Evolutionary conservation across 2,113 vertebrate species (phyloP).

Genomic region (Colius striatus): DNA sequence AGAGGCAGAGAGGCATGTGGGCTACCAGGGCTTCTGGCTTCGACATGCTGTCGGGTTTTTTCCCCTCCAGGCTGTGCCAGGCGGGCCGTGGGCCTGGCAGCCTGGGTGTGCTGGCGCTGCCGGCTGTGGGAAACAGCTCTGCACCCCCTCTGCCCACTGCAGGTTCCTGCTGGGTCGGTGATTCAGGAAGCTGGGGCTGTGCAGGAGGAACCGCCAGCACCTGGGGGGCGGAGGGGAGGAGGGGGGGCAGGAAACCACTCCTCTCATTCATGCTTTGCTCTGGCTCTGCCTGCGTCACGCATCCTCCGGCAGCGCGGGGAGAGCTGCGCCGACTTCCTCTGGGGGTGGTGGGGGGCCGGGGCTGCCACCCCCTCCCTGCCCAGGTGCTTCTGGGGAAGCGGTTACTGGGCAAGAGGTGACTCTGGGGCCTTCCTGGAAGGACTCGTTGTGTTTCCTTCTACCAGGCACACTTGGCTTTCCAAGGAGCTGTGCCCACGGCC

Average conservation of each 20-base stretch:
- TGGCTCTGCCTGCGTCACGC: constrained; percentile 53
- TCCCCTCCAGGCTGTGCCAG: neutral
- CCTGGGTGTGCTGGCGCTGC: neutral
- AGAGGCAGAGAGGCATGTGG: neutral
- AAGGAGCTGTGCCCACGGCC: neutral
- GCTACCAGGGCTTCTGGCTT: neutral
- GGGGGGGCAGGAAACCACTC: constrained; percentile 52
- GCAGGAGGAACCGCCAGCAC: constrained; percentile 54
- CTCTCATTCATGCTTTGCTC: constrained; percentile 68
- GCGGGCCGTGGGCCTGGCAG: neutral
- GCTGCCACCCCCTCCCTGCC: neutral
- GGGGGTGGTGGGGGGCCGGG: neutral
- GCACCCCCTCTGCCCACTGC: neutral
- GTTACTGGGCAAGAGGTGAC: neutral
- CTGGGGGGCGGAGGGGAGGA: neutral
- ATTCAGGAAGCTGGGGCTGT: constrained; percentile 49
- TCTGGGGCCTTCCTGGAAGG: constrained; percentile 35
- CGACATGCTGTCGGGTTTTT: neutral
- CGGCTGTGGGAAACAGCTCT: neutral
- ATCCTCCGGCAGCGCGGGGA: constrained; percentile 39
- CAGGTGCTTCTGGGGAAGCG: neutral
- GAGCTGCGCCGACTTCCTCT: constrained; percentile 46
- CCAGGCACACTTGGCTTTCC: neutral
- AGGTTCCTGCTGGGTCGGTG: constrained; percentile 45
- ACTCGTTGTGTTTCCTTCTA: constrained; percentile 19